Base-by-base conservation (phyloP, 1,140 invertebrate genomes). In the Ditylenchus dipsaci region DNA sequence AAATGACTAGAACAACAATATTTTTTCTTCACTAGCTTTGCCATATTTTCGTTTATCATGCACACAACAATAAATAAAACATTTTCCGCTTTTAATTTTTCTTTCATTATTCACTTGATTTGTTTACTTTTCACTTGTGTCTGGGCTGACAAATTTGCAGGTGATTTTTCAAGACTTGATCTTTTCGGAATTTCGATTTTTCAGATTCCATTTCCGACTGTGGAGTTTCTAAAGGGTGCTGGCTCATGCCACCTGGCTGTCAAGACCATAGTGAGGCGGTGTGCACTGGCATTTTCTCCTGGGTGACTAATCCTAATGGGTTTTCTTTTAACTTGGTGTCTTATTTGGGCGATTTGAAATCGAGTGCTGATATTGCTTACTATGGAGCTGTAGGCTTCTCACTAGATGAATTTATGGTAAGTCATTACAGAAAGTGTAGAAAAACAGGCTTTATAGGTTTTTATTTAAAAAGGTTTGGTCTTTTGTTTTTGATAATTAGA, bases 301-400 rank as follows among this genome's bases (percentile, higher is more conserved):
- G 49, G 49, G 23, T 26, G n/a, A 53, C 23, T 8, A 53, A 53
- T 53, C 3, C 23, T 8, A 26, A 53, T 15, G 49, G 49, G 23
- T 53, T 53, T 26, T 7, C 3, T 17, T 53, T 53, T 17, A 26
- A 19, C n/a, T 26, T 53, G n/a, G 49, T 21, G 23, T 19, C 49
- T 19, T 53, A 53, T 26, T 8, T 53, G 49, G 49, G 23, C 15
- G 49, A 53, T 53, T 53, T 53, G 23, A 19, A 26, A 26, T 53
- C 49, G 1, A 53, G 3, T 19, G 49, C 49, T 17, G 49, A 53
- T 53, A 53, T 53, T 26, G 49, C 49, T 21, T 53, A 53, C 15
- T 53, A 53, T 53, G 49, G 49, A 53, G 49, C 49, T 53, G 49
- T 53, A 15, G 49, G 49, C n/a, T 53, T 53, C 23, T 53, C 49